Evolutionary conservation across 2,113 vertebrate species (phyloP).

Genomic region (Centropristis striata): DNA sequence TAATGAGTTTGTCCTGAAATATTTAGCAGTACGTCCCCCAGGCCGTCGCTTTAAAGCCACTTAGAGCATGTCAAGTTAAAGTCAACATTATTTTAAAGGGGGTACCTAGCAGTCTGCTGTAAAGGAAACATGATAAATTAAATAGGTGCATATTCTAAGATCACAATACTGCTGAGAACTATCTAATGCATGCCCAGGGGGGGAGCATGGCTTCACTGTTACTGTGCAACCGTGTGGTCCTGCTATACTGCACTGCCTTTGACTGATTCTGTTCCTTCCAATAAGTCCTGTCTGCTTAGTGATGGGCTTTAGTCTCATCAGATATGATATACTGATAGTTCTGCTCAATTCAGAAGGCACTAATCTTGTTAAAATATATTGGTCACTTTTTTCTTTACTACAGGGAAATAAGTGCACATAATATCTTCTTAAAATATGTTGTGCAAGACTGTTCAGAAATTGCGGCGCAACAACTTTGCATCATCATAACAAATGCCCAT

Average conservation of each 20-base stretch:
- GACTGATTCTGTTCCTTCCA: conserved; percentile 43
- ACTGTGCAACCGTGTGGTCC: conserved; percentile 14
- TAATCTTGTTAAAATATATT: conserved; percentile 31
- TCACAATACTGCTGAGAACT: conserved; percentile 49
- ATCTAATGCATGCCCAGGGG: conserved; percentile 55
- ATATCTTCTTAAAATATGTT: conserved; percentile 45
- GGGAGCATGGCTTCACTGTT: conserved; percentile 33
- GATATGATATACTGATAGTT: conserved; percentile 19
- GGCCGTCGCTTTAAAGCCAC: conserved; percentile 81
- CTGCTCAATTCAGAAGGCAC: conserved; percentile 13
- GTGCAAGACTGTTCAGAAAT: conserved; percentile 21
- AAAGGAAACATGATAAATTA: conserved; percentile 78
- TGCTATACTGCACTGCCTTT: background rate
- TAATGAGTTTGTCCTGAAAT: conserved; percentile 85
- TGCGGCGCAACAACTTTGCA: conserved; percentile 4
- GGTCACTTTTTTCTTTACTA: conserved; percentile 28
- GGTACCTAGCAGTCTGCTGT: conserved; percentile 70
- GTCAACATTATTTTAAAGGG: conserved; percentile 81
- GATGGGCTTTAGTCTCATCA: conserved; percentile 25
- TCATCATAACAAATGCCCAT: conserved; percentile 41
- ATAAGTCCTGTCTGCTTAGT: conserved; percentile 8
- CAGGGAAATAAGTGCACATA: conserved; percentile 41
- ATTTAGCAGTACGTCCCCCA: conserved; percentile 83
- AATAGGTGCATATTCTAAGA: conserved; percentile 71
- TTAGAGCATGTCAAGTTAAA: conserved; percentile 82